Evolutionary conservation across 2,113 vertebrate genomes (phyloP).

Genomic region (Petroica traversi): DNA sequence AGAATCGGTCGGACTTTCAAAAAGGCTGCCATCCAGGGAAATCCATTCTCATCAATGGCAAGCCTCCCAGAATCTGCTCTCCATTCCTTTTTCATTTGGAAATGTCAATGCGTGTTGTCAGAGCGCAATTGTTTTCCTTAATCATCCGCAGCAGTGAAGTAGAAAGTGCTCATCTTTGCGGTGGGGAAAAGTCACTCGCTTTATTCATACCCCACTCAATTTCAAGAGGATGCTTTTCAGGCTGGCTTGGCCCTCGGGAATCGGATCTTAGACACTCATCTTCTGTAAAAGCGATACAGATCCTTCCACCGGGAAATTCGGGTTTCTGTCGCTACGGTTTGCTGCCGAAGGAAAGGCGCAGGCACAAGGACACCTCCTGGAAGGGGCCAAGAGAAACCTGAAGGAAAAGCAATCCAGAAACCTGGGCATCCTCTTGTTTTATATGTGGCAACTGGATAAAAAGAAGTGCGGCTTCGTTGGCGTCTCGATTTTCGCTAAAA

Average conservation of each 20-base stretch:
- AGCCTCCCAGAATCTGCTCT: slow-evolving; percentile 15
- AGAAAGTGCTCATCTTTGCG: not conserved
- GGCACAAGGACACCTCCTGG: fast-evolving
- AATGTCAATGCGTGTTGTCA: slow-evolving; percentile 16
- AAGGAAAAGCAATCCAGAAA: not conserved
- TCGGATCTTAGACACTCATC: not conserved
- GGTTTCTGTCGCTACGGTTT: fast-evolving
- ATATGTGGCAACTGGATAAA: not conserved
- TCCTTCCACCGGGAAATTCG: not conserved
- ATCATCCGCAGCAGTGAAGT: not conserved
- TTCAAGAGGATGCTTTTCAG: not conserved
- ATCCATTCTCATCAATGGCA: slow-evolving; percentile 18
- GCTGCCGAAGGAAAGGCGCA: not conserved
- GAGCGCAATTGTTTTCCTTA: slow-evolving; percentile 46
- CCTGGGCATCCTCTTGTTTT: not conserved
- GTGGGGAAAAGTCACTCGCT: not conserved
- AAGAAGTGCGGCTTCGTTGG: not conserved
- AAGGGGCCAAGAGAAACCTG: not conserved
- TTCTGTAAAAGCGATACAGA: fast-evolving
- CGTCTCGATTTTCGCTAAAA: not conserved
- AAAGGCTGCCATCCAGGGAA: not conserved
- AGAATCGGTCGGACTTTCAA: not conserved
- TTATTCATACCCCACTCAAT: not conserved
- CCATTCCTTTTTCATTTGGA: slow-evolving; percentile 33
- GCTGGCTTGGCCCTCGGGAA: not conserved